Base-by-base conservation (phyloP, 2,888 invertebrate species). In the Drosophila picticornis region DNA sequence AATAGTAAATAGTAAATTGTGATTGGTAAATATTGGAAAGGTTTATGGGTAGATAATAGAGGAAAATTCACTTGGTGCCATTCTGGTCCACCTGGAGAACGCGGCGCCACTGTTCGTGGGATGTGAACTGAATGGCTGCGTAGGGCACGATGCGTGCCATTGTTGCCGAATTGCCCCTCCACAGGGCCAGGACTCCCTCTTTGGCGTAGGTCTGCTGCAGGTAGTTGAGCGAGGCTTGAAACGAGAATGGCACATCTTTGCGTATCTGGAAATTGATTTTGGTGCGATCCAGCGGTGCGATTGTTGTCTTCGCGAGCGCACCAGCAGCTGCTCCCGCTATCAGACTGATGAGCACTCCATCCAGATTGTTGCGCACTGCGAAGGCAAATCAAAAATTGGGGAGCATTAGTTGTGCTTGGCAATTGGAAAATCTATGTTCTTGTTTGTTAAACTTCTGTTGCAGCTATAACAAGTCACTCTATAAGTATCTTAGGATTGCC, bases 141-240 rank as follows among this genome's bases (percentile, higher is more conserved):
- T 99, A 99, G 0, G 99, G 99, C 60, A 99, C 95, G 74, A 99
- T 99, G 67, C 99, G 95, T 22, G 97, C 98, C 98, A 99, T 98
- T 0, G 99, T 99, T 6, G 99, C 99, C 80, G 98, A 98, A 95
- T 99, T 99, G 5, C 99, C 99, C 61, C 99, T 95, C 99, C 99
- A 99, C 85, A 99, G 93, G 66, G 98, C 97, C 16, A 95, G 80
- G 59, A 97, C 94, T 2, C 99, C 99, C 91, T 98, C 97, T 22
- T 94, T 94, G 80, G 94, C 94, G 78, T 96, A 96, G 25, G 97
- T 96, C 72, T 94, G 92, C 36, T 93, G 83, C n/a, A 97, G 91
- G 94, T 97, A 97, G 68, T 93, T 91, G 1, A 95, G 90, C 0
- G 97, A 97, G 53, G 96, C 96, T 59, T 94, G 94, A 82, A 96